phyloP scores from a whole-genome alignment of 2,888 invertebrate species.

The Bugulina stolonifera region DNA sequence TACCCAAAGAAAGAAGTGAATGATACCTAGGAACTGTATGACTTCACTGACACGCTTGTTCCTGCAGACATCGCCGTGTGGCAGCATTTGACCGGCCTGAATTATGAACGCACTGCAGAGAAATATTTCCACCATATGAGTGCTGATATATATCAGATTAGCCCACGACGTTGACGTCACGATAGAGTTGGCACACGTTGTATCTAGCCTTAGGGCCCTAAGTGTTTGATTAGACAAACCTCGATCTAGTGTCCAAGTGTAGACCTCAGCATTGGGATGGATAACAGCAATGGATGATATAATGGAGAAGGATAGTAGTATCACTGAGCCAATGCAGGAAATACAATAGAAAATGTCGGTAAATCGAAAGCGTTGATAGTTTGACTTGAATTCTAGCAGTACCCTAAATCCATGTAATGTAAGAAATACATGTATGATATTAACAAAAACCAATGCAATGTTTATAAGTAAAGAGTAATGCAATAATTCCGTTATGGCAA shows the following conservation, averaged over 20 bases:
- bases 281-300: neutral
- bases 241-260: neutral
- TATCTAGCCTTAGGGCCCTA: neutral
- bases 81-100: neutral
- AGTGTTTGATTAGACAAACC: neutral
- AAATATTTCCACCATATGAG: neutral
- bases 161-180: neutral
- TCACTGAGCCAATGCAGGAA: neutral
- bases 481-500: neutral
- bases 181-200: neutral
- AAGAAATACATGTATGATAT: neutral
- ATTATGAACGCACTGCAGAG: neutral
- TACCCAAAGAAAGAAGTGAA: neutral
- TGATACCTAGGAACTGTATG: neutral
- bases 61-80: neutral
- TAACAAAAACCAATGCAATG: neutral
- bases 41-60: neutral
- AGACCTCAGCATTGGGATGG: neutral
- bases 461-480: neutral
- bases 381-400: neutral
- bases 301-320: neutral
- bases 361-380: neutral
- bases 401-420: neutral
- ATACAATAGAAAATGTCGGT: constrained; percentile 9
- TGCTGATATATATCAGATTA: neutral